Evolutionary conservation across 2,888 invertebrate genomes (phyloP).

Genomic region (Drosophila flavopinicola): DNA sequence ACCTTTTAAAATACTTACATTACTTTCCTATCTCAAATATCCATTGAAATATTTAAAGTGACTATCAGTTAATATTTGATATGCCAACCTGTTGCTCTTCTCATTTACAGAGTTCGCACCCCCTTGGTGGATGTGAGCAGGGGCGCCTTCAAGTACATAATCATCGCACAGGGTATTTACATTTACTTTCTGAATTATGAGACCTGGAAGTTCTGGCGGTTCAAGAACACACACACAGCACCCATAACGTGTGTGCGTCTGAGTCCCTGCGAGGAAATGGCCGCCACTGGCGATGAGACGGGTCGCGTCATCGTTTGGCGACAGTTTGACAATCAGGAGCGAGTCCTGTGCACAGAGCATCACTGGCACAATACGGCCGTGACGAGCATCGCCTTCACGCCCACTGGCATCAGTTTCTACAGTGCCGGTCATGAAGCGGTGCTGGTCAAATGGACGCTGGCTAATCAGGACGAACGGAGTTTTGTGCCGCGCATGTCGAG

Average conservation of each 20-base stretch:
- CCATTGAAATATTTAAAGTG: too few relatives aligned
- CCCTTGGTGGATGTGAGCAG: slow-evolving; percentile 72
- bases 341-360: slow-evolving; percentile 84
- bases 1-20: too few relatives aligned
- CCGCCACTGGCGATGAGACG: slow-evolving; percentile 88
- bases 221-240: slow-evolving; percentile 38
- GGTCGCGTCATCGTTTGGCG: slow-evolving; percentile 89
- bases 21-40: too few relatives aligned
- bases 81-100: slow-evolving; percentile 27
- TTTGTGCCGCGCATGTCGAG: slow-evolving; percentile 90
- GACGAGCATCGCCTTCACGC: slow-evolving; percentile 88
- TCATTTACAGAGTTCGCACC: slow-evolving; percentile 46
- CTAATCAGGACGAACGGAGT: slow-evolving; percentile 84
- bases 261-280: slow-evolving; percentile 87
- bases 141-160: slow-evolving; percentile 73
- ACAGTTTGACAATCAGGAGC: slow-evolving; percentile 78
- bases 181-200: slow-evolving; percentile 77
- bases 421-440: slow-evolving; percentile 92
- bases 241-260: slow-evolving; percentile 87
- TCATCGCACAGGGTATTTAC: slow-evolving; percentile 61
- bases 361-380: slow-evolving; percentile 93
- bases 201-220: slow-evolving; percentile 67
- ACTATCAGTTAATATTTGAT: neutral
- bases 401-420: slow-evolving; percentile 88
- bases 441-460: slow-evolving; percentile 90